Percentiles rank a stretch among this genome's conserved stretches.
phyloP scores from a whole-genome alignment of 2,888 invertebrate genomes.

The Cryptocheilus praepositus region DNA sequence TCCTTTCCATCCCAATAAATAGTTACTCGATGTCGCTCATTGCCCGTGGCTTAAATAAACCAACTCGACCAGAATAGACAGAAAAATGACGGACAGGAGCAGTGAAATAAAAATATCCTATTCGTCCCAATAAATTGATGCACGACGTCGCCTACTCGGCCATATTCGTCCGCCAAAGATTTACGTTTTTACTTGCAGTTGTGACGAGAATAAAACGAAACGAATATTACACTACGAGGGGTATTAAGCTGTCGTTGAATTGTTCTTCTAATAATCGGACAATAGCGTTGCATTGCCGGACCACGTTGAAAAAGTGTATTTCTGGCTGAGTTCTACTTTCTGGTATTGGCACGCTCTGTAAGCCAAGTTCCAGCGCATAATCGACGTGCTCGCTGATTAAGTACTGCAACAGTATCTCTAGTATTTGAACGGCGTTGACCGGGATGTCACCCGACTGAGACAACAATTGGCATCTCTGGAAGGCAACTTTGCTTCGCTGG shows the following conservation, averaged over 20 bases:
- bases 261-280: conserved; percentile 95
- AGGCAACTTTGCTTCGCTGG: conserved; percentile 92
- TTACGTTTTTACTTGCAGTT: too few species aligned
- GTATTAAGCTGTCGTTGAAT: conserved; percentile 91
- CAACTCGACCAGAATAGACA: too few species aligned
- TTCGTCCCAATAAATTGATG: too few species aligned
- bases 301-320: conserved; percentile 94
- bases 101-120: too few species aligned
- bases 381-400: conserved; percentile 95
- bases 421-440: conserved; percentile 85
- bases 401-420: conserved; percentile 90
- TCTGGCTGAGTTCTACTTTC: conserved; percentile 91
- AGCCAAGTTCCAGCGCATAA: conserved; percentile 95
- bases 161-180: too few species aligned
- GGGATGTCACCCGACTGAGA: conserved; percentile 88
- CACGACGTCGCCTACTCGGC: too few species aligned
- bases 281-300: conserved; percentile 94
- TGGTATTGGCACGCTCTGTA: conserved; percentile 91
- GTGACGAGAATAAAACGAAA: background rate
- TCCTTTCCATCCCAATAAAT: too few species aligned
- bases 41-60: too few species aligned
- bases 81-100: too few species aligned
- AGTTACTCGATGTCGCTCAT: too few species aligned
- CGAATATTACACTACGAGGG: conserved; percentile 86
- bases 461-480: conserved; percentile 89